phyloP scores from a whole-genome alignment of 2,113 vertebrate species.

The Acrocephalus arundinaceus region DNA sequence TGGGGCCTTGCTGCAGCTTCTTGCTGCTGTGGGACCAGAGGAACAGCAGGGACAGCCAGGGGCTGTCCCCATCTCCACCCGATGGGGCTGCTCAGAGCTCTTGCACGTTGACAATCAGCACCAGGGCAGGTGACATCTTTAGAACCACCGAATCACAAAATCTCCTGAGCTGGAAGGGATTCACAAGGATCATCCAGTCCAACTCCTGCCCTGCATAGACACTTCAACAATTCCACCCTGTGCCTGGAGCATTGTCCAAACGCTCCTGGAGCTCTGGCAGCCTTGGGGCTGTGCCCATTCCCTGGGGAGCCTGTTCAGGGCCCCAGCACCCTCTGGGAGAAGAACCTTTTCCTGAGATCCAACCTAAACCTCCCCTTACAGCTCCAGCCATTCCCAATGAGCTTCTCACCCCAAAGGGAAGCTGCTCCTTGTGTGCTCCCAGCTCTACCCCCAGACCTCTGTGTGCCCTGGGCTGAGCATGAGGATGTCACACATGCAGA shows the following conservation, averaged over 20 bases:
- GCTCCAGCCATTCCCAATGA: not conserved
- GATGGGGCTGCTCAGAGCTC: not conserved
- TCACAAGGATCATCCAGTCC: not conserved
- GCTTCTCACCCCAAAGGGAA: not conserved
- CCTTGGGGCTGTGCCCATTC: accelerated
- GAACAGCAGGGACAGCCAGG: not conserved
- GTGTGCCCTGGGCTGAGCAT: not conserved
- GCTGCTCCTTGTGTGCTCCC: not conserved
- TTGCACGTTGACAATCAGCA: accelerated
- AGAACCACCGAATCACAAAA: not conserved
- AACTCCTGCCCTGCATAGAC: accelerated
- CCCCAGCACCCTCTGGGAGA: not conserved
- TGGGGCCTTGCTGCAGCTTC: not conserved
- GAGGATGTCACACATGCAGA: not conserved
- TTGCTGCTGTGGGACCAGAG: not conserved
- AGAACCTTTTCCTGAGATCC: accelerated
- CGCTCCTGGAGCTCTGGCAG: not conserved
- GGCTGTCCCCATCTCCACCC: accelerated
- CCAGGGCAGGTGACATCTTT: not conserved
- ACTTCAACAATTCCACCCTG: not conserved
- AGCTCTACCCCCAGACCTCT: accelerated
- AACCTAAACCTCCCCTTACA: accelerated
- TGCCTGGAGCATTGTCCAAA: accelerated
- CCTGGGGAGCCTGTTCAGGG: not conserved
- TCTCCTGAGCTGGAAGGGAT: not conserved